phyloP scores from a whole-genome alignment of 2,797 vertebrate genomes.

The Sebastolobus alascanus region DNA sequence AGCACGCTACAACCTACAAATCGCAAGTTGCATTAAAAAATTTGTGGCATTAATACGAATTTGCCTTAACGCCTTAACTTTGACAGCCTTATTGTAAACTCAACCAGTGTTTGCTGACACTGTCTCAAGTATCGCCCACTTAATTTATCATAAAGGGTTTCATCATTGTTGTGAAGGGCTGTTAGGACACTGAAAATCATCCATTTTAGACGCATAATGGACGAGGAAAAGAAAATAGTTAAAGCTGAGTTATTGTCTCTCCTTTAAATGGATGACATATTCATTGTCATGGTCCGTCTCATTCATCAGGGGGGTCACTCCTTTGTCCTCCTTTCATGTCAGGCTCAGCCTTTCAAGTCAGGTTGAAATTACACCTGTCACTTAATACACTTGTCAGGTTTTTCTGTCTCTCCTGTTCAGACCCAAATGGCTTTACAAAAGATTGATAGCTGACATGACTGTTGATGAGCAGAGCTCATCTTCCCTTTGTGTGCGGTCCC shows the following conservation, averaged over 20 bases:
- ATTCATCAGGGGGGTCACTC: conserved; percentile 40
- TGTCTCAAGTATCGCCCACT: conserved; percentile 20
- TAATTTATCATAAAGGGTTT: conserved; percentile 29
- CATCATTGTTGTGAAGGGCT: conserved; percentile 31
- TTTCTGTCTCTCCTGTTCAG: conserved; percentile 7
- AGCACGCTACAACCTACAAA: no score
- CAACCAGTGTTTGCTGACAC: neutral
- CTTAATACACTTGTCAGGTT: conserved; percentile 45
- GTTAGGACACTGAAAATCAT: conserved; percentile 18
- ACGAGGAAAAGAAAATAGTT: conserved; percentile 31
- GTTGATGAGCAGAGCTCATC: conserved; percentile 45
- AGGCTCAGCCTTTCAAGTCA: conserved; percentile 51
- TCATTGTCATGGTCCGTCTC: conserved; percentile 33
- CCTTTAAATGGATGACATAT: conserved; percentile 38
- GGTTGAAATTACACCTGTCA: conserved; percentile 74
- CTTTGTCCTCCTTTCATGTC: conserved; percentile 56
- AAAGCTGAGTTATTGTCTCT: conserved; percentile 47
- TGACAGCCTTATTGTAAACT: neutral
- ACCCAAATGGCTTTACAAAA: neutral
- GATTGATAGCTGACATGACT: conserved; percentile 52
- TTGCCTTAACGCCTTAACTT: no score
- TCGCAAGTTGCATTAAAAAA: no score
- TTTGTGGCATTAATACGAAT: no score
- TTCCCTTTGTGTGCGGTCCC: conserved; percentile 34
- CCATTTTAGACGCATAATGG: conserved; percentile 41